Evolutionary conservation across 2,113 vertebrate species (phyloP), one percentile per base, ranked within the genome.

Genomic region (Meleagris gallopavo): DNA sequence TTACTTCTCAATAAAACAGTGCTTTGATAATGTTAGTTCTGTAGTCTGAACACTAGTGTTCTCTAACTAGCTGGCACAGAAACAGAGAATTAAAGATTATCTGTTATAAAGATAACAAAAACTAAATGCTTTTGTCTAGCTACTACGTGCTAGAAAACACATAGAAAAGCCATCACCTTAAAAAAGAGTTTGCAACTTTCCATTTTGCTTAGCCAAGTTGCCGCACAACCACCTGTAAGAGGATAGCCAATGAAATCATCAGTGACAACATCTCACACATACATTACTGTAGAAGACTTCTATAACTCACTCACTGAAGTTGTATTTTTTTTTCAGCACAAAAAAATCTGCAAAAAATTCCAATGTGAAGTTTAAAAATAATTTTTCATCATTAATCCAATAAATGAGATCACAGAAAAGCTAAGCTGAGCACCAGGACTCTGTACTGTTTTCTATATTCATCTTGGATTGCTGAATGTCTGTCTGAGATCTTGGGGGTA

Each of bases 191-290:
- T 80, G 2, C 17, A 70, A 10, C 0, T 6, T n/a, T 11, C 2
- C 3, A 62, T 65, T 79, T 85, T 62, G 20, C 57, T 78, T 29
- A 41, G 7, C 15, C 29, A 78, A 74, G 14, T 7, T 78, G 18
- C 11, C 5, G 17, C 22, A 29, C 2, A 70, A 29, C 3, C 34
- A 24, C 5, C 10, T 52, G 14, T 0, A 0, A 0, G 3, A 64
- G 32, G 13, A 25, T 4, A 75, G 7, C 40, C 81, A 82, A 32
- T 30, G 57, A 76, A 91, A 82, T 58, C 48, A 25, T 25, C 34
- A 5, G 32, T 45, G 72, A 45, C 27, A 18, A 30, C 16, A 20
- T 34, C 48, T 50, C 22, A 50, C 22, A 50, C 11, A 7, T 38
- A 19, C 14, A 8, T 32, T 38, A 36, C 29, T 38, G 9, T 21